Percentiles rank a stretch among this genome's conserved stretches.
These are phyloP conservation scores for Apostichopus leukothele DNA, from an alignment of 53 echinoderm and acorn worm species.

Conservation along the genomic window DNA sequence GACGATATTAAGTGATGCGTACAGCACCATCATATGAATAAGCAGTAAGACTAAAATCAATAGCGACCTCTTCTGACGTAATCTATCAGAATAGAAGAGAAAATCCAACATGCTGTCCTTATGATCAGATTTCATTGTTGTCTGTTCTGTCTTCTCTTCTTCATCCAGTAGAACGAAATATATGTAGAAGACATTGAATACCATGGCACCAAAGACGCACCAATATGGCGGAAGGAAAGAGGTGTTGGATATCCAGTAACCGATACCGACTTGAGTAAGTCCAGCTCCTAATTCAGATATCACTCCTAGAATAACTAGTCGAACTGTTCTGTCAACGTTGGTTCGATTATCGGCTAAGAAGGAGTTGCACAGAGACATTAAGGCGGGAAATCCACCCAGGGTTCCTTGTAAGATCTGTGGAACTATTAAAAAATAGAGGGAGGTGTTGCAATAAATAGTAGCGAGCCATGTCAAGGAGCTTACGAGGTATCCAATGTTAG, in stretches of 20 bases:
- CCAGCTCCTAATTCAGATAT: conserved; percentile 68
- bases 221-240: conserved; percentile 28
- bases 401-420: conserved; percentile 67
- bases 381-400: conserved; percentile 65
- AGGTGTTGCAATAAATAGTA: conserved; percentile 51
- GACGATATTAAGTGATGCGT: conserved; percentile 33
- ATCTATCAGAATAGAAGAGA: conserved; percentile 12
- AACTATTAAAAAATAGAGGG: conserved; percentile 68
- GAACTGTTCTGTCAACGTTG: conserved; percentile 55
- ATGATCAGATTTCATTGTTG: background rate
- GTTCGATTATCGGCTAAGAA: conserved; percentile 71
- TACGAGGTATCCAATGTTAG: conserved; percentile 65
- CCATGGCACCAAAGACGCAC: conserved; percentile 45
- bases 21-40: conserved; percentile 46
- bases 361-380: conserved; percentile 68
- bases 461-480: conserved; percentile 57
- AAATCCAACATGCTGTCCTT: conserved; percentile 2
- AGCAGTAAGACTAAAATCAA: conserved; percentile 9
- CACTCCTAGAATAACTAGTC: conserved; percentile 71
- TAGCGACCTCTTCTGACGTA: conserved; percentile 13
- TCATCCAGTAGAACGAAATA: conserved; percentile 12
- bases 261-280: conserved; percentile 61
- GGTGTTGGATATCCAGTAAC: conserved; percentile 36
- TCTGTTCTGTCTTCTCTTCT: background rate
- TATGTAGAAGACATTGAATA: conserved; percentile 32